These are phyloP conservation scores for Caprella mutica DNA, from an alignment of 2,888 invertebrate genomes.

Conservation along the genomic window DNA sequence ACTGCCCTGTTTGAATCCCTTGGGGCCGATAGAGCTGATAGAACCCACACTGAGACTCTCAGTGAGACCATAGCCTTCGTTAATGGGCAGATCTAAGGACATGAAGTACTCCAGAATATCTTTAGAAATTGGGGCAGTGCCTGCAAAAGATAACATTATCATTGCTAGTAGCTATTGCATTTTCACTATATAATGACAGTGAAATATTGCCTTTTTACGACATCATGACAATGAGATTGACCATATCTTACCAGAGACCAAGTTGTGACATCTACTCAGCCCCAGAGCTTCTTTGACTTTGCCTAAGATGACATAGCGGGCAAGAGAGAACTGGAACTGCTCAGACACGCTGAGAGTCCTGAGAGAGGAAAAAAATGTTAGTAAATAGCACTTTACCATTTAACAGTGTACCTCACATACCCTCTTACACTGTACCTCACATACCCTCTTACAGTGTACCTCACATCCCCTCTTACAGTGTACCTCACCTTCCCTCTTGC, in stretches of 20 bases:
- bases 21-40: constrained; percentile 2
- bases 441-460: too few relatives aligned
- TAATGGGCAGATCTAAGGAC: constrained; percentile 68
- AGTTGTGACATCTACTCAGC: constrained; percentile 56
- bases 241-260: constrained; percentile 39
- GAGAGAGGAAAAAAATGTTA: background rate
- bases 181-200: too few relatives aligned
- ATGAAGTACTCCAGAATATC: constrained; percentile 80
- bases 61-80: constrained; percentile 72
- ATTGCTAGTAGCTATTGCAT: background rate
- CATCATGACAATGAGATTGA: background rate
- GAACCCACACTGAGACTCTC: constrained; percentile 45
- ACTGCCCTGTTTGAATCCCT: constrained; percentile 14
- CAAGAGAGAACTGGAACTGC: constrained; percentile 58
- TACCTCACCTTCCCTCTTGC: too few relatives aligned
- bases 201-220: too few relatives aligned
- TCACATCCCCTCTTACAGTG: too few relatives aligned
- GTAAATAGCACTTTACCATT: background rate
- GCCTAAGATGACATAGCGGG: constrained; percentile 62
- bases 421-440: background rate
- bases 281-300: constrained; percentile 68
- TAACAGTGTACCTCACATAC: too few relatives aligned
- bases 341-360: constrained; percentile 41
- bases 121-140: constrained; percentile 71
- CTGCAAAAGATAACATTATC: constrained; percentile 45